Percentiles rank a stretch among this genome's conserved stretches.
These are phyloP conservation scores for Xiphorhynchus erythropygius DNA, from an alignment of 2,797 vertebrate species.

Conservation along the genomic window DNA sequence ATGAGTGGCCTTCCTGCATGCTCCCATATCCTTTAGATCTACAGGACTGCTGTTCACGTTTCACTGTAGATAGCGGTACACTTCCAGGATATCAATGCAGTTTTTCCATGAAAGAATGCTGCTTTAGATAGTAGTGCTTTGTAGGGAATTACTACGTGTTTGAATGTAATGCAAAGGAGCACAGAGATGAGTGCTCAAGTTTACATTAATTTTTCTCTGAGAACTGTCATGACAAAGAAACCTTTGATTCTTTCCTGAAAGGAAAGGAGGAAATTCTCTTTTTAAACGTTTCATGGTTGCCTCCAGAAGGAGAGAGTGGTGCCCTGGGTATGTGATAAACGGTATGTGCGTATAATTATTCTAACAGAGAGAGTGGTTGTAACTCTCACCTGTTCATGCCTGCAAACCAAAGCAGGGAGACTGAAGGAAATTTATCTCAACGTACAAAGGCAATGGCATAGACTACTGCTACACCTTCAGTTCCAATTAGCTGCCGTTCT, in stretches of 20 bases:
- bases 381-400: not conserved
- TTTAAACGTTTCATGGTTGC: not conserved
- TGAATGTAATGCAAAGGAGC: not conserved
- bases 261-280: not conserved
- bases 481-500: not conserved
- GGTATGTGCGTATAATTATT: not conserved
- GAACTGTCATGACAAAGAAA: not conserved
- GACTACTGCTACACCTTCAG: not conserved
- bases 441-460: not conserved
- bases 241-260: not conserved
- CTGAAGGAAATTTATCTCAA: not conserved
- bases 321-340: not conserved
- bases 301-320: not conserved
- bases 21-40: not conserved
- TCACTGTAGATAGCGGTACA: not conserved
- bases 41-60: not conserved
- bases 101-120: not conserved
- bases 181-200: not conserved
- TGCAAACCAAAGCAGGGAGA: not conserved
- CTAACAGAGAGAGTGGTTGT: not conserved
- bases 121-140: not conserved
- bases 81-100: rapidly evolving
- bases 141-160: not conserved
- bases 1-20: not conserved
- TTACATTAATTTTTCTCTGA: not conserved